Base-by-base conservation (phyloP, 2,113 vertebrate genomes). In the Ophthalmolycus amberensis region DNA sequence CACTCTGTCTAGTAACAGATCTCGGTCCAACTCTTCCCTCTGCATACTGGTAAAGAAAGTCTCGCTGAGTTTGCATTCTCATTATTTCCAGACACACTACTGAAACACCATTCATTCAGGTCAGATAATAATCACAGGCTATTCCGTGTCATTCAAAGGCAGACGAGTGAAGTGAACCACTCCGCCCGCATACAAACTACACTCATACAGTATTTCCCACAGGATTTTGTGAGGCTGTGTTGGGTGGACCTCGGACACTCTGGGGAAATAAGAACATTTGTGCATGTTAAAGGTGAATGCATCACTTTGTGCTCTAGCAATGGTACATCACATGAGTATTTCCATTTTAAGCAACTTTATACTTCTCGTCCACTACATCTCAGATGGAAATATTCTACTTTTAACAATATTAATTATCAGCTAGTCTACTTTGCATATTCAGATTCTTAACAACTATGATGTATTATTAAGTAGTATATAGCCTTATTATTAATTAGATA, bases 1-100 rank as follows among this genome's bases (percentile, higher is more conserved):
- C 67, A 77, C 87, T 90, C 76, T 63, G 63, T 79, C 85, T 68
- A 69, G 81, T 80, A 79, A 89, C 83, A 70, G 77, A 89, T 88
- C 84, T 83, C 37, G 50, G 76, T 82, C 75, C 65, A 40, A 68
- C 71, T 83, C 40, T 72, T 62, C 40, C 69, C 56, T 74, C 65
- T 63, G 54, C 65, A 56, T 44, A 32, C 27, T 20, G 50, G 68
- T 52, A 25, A 56, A 83, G 3, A 77, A 65, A 70, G 42, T 58
- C 44, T 42, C 18, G 6, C 20, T 27, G 50, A 75, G 71, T 86
- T 75, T 79, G 34, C 34, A 74, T 82, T 38, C 22, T 72, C 5
- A 14, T 59, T 14, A 69, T 62, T 54, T 60, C 60, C 14, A 52
- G 20, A 44, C 14, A 27, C 29, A 50, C 20, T 0, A 3, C 34